phyloP scores from a whole-genome alignment of 2,113 vertebrate species.

The Motacilla tschutschensis region DNA sequence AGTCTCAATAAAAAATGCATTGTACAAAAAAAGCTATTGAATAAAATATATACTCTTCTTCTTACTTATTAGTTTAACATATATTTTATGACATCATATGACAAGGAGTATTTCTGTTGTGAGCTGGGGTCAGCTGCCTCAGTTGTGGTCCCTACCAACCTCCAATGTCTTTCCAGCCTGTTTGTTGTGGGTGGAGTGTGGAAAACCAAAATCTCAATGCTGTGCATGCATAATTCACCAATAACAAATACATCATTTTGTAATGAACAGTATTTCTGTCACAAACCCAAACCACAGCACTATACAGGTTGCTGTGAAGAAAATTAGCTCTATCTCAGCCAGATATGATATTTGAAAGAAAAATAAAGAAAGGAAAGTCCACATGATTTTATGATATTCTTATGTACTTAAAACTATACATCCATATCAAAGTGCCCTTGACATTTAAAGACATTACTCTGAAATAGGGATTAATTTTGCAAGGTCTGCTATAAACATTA shows the following conservation, averaged over 20 bases:
- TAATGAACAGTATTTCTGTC: background rate
- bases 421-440: background rate
- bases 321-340: background rate
- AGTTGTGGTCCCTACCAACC: rapidly evolving
- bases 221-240: background rate
- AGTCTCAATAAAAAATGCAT: background rate
- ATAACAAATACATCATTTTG: background rate
- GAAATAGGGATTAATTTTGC: background rate
- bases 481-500: background rate
- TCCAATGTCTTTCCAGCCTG: background rate
- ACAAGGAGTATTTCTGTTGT: background rate
- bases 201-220: background rate
- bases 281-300: background rate
- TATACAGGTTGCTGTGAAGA: background rate
- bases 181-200: rapidly evolving
- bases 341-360: background rate
- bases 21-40: background rate
- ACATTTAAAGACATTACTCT: background rate
- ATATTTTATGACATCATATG: background rate
- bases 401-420: background rate
- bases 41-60: background rate
- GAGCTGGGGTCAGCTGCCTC: background rate
- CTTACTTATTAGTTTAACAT: background rate
- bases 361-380: background rate
- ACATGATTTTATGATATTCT: background rate